Base-by-base conservation (phyloP, 2,113 vertebrate species). In the Bombycilla garrulus region DNA sequence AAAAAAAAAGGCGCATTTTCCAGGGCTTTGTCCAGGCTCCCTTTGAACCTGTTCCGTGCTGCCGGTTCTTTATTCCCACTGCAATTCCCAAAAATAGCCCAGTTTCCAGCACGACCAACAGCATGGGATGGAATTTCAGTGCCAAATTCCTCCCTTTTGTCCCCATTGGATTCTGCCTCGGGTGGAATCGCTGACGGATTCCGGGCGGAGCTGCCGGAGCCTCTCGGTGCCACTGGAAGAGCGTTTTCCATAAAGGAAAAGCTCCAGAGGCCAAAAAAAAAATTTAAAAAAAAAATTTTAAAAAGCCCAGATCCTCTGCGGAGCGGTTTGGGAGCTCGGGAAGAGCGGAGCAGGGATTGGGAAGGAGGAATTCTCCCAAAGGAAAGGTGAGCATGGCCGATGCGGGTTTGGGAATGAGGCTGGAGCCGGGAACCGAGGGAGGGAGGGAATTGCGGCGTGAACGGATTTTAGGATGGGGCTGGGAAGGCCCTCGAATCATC, bases 401-500 rank as follows among this genome's bases (percentile, higher is more conserved):
- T 66, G 18, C 25, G 28, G 61, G 78, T 16, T 38, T 2, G 86
- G 86, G 53, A 40, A 35, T 1, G 61, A 28, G 47, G 48, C 81
- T 29, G 71, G 65, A 31, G 74, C 28, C 12, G 72, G 71, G 71
- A 31, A 25, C 0, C 47, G 40, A 42, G 70, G 70, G 38, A 38
- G 42, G 79, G 54, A 11, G 70, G 79, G 54, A 22, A 61, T 26
- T 1, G 78, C 4, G 64, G 54, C 26, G 0, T 8, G n/a, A 0
- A 3, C 0, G n/a, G 12, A 5, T 38, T 62, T 67, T 2, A 4
- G 70, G n/a, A 31, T 53, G 1, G 4, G n/a, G 1, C 12, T 22
- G 62, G 40, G 48, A 22, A n/a, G 29, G 40, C 22, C 47, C 48
- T 25, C 0, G 6, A 40, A 54, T 3, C 61, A 26, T 31, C 78